Percentiles rank a stretch among this genome's conserved stretches.
Evolutionary conservation across 1,140 invertebrate genomes (phyloP).

Genomic region (Ostrea denselamellosa): DNA sequence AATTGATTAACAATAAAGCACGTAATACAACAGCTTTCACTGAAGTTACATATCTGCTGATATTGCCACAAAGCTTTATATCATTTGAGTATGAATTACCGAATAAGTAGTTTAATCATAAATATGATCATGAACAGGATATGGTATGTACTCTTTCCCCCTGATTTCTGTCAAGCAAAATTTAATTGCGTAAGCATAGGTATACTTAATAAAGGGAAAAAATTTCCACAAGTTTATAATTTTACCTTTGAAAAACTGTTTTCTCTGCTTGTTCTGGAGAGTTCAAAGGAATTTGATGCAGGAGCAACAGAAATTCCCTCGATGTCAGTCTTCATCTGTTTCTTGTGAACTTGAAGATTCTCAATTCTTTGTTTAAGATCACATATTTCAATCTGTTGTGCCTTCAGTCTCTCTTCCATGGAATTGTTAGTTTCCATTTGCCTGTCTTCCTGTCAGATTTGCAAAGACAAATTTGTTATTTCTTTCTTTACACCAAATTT

Average conservation of each 20-base stretch:
- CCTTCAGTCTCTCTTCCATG: neutral
- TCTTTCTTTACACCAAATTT: neutral
- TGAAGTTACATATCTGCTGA: too few species aligned
- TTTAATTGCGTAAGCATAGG: neutral
- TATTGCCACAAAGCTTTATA: too few species aligned
- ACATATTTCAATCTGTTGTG: conserved; percentile 14
- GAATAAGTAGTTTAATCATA: neutral
- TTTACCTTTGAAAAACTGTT: conserved; percentile 29
- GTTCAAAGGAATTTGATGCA: neutral
- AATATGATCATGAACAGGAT: neutral
- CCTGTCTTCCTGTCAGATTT: neutral
- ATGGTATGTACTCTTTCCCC: neutral
- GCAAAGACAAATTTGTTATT: neutral
- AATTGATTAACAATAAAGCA: neutral
- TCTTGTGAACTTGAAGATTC: conserved; percentile 24
- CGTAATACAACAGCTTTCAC: too few species aligned
- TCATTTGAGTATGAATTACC: too few species aligned
- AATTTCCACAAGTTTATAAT: neutral
- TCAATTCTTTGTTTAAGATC: conserved; percentile 20
- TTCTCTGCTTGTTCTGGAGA: conserved; percentile 17
- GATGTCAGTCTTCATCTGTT: neutral
- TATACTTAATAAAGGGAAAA: neutral
- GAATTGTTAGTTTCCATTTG: neutral
- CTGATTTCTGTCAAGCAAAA: neutral
- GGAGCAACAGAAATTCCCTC: conserved; percentile 19